Base-by-base conservation (phyloP, 2,888 invertebrate genomes). In the Philereme vetulata region DNA sequence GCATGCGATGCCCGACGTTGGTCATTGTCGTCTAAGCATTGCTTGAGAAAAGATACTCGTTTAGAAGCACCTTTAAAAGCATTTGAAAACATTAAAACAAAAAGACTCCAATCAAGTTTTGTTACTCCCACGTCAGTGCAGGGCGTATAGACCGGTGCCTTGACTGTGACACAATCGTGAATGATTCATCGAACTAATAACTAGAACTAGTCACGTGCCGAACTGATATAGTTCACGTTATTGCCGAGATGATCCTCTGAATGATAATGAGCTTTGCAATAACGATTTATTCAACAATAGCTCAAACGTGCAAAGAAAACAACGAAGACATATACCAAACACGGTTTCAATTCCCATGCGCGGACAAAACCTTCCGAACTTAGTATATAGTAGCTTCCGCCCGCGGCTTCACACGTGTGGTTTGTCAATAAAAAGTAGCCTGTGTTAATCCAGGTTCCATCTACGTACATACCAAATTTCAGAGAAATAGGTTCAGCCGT, bases 131-230 rank as follows among this genome's bases (percentile, higher is more conserved):
- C 61, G 45, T 48, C 10, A 48, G 34, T 5, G 47, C 43, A 38
- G n/a, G 49, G 36, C 46, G 32, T 51, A 50, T 8, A 48, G 46
- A 44, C 40, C 55, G 51, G 47, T 40, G 44, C 38, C 46, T 56
- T 44, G 52, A 40, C 10, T 51, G 10, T 35, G 44, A 44, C 35
- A 53, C 38, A 60, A 45, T 59, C 65, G 67, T 70, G 64, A 72
- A 70, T 71, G 60, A 70, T 70, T 70, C 68, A 72, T 59, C 32
- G 51, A 40, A 43, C 32, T n/a, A 49, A 36, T 48, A 57, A 50
- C 46, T 52, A 11, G 35, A 38, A 21, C 63, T 48, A 50, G 54
- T 57, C 63, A 61, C 60, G 62, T 50, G 36, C 57, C 10, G 35
- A n/a, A 46, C 5, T 50, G 62, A 67, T 63, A 64, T 42, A 64